Base-by-base conservation (phyloP, 2,797 vertebrate genomes). In the Petrocephalus sullivani region DNA sequence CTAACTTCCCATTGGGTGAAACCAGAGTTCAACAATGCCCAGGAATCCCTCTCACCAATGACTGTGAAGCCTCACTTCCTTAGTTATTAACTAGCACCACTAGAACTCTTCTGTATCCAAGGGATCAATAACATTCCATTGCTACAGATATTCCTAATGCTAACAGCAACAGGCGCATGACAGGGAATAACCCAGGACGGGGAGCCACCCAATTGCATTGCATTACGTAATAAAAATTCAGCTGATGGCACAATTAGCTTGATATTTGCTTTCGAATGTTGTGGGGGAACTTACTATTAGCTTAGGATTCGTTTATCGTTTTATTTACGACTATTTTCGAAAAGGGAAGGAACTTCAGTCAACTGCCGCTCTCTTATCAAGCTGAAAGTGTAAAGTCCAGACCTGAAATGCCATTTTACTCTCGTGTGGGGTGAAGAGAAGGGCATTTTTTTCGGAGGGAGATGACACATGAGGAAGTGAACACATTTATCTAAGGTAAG, bases 351-450 rank as follows among this genome's bases (percentile, higher is more conserved):
- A 85, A 19, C 23, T 54, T 16, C 49, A 56, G n/a, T 19, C 37
- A 64, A 51, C 85, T 4, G 19, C 75, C 41, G 0, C 4, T 61
- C 16, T n/a, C 60, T 51, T 87, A 67, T 87, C 56, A 87, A 4
- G 2, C 85, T 28, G 21, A 49, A 51, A 60, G 84, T 86, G 61
- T 19, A 71, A 87, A 87, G 86, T 87, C 86, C 58, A 71, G 57
- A 60, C 2, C 41, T 64, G 37, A 64, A 49, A 37, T n/a, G 23
- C 28, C 19, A 6, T 60, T 60, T 83, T 37, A 56, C 54, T 60
- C 23, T 54, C 1, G 56, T 19, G 14, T 16, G 33, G 16, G 83
- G 83, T 33, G 23, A 54, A 23, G 12, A 16, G 57, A 21, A 61
- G 56, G 85, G 41, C 33, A 9, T 61, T 4, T 64, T 4, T 64